Percentiles rank a stretch among this genome's conserved stretches.
Conservation (phyloP, 1,140 invertebrate species). For the Solen grandis region DNA sequence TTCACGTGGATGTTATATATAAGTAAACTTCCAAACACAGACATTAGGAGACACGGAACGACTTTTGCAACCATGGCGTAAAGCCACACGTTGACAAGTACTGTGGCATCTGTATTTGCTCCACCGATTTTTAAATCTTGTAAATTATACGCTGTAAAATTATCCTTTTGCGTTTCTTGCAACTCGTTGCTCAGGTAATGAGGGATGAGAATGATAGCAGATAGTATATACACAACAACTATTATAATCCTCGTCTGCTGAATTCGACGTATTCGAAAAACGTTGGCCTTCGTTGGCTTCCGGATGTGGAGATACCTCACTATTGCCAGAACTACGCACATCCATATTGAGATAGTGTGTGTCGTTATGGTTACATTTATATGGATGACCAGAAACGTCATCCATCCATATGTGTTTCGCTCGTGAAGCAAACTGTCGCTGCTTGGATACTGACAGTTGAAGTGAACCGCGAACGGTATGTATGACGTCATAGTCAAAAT, state of each 20-base stretch:
- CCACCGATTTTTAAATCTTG: conserved; percentile 80
- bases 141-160: conserved; percentile 79
- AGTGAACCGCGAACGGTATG: conserved; percentile 90
- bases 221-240: conserved; percentile 86
- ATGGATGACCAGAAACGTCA: conserved; percentile 77
- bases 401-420: conserved; percentile 74
- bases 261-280: conserved; percentile 83
- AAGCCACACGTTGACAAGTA: conserved; percentile 77
- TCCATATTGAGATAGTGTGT: conserved; percentile 96
- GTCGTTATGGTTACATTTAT: conserved; percentile 88
- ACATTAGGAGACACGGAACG: conserved; percentile 81
- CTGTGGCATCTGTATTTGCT: conserved; percentile 83
- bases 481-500: conserved; percentile 94
- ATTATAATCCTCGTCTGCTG: conserved; percentile 86
- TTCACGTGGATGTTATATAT: conserved; percentile 84
- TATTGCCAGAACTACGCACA: conserved; percentile 94
- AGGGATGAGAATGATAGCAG: conserved; percentile 89
- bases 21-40: conserved; percentile 80
- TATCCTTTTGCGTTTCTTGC: conserved; percentile 45
- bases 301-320: conserved; percentile 94
- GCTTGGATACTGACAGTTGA: conserved; percentile 71
- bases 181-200: conserved; percentile 83
- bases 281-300: conserved; percentile 86
- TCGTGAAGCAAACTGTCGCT: conserved; percentile 57
- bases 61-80: conserved; percentile 79